Evolutionary conservation across 2,888 invertebrate genomes (phyloP), one percentile per base, ranked within the genome.

Genomic region (Lasiommata megera): DNA sequence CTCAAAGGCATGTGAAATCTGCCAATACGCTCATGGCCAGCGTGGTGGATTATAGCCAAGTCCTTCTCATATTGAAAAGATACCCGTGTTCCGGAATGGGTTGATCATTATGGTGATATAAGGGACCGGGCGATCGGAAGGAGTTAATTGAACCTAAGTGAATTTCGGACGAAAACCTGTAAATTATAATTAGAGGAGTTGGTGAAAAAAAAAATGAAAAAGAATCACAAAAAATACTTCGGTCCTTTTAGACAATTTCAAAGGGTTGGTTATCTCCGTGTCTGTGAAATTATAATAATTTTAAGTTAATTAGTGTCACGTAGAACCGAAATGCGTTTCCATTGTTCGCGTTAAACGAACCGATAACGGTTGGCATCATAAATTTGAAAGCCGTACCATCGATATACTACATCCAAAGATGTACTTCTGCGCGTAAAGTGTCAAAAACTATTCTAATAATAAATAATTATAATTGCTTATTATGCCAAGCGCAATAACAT

Each of bases 271-370:
- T 29, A 31, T 46, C 31, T 46, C 31, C 29, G 29, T 17, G 46
- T 31, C 31, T 31, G 46, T 14, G 11, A 31, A 46, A 46, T 46
- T 16, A 48, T 48, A 48, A 36, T 18, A 48, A 48, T 48, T 48
- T 48, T 23, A 12, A 48, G 48, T 48, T 48, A 48, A 48, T 48
- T 48, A 48, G 48, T 23, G 48, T 37, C 37, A 48, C 48, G 48
- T 48, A 48, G 36, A 3, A 37, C 5, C 36, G 37, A 48, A 37
- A 48, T 48, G 48, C 48, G 48, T 48, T 48, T 48, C 37, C 48
- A 48, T 37, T 48, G 48, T 48, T 37, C 36, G 37, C 36, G 44
- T 44, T 44, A 54, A 54, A 47, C 55, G 55, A 48, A 34, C 47
- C 48, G 37, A 48, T 41, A 40, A 34, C 37, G 40, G 29, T n/a